These are phyloP conservation scores for Malurus cyaneus DNA, from an alignment of 2,113 vertebrate species.

Conservation along the genomic window DNA sequence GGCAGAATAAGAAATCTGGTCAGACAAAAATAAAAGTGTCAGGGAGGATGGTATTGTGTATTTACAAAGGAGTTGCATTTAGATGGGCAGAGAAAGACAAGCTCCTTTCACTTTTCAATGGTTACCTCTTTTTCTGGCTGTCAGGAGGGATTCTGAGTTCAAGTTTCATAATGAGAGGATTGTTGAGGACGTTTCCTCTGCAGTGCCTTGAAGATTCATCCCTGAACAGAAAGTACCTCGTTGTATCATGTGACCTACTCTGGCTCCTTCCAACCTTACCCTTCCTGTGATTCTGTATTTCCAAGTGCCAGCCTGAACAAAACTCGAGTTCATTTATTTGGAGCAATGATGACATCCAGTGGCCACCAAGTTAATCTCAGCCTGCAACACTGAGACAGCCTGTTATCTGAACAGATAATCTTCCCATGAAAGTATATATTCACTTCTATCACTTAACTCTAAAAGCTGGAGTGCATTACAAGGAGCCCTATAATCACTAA, in stretches of 20 bases:
- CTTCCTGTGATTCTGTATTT: not conserved
- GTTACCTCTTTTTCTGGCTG: not conserved
- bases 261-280: not conserved
- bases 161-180: not conserved
- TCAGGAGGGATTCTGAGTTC: not conserved
- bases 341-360: conserved; percentile 56
- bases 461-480: not conserved
- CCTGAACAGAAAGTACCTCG: not conserved
- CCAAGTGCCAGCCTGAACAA: not conserved
- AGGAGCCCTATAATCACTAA: not conserved
- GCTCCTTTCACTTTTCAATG: not conserved
- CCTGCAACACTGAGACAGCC: not conserved
- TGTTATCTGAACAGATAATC: not conserved
- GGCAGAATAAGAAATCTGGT: not conserved
- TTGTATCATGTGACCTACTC: not conserved
- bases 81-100: not conserved
- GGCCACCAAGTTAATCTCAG: conserved; percentile 40
- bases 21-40: not conserved
- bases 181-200: not conserved
- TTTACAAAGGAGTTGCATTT: not conserved
- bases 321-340: not conserved
- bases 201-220: not conserved
- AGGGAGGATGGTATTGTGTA: not conserved
- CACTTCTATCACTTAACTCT: not conserved
- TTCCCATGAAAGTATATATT: not conserved